Evolutionary conservation across 2,888 invertebrate species (phyloP), one percentile per base, ranked within the genome.

Genomic region (Pachydiplax longipennis): DNA sequence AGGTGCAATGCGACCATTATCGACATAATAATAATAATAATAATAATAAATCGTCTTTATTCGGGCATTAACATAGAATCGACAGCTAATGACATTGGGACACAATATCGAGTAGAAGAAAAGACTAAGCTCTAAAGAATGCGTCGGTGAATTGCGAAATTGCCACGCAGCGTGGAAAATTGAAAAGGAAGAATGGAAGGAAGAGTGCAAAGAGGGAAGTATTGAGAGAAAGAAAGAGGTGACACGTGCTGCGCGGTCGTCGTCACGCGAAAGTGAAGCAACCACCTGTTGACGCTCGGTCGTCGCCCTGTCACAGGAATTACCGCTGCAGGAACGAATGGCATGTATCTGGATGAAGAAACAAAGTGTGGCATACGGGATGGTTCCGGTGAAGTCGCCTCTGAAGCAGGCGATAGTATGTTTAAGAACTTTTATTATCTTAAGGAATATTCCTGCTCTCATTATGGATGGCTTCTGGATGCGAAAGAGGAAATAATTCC

Each of bases 261-360:
- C 87, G 61, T 61, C 61, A 37, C 61, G n/a, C 22, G 58, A 83
- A 83, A 58, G 58, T 83, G 83, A 87, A 58, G 87, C 87, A 87
- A 87, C 87, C 87, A 87, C 87, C 87, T 87, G 87, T 87, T 61
- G 61, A 87, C 35, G 18, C 31, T 58, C 58, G 87, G 87, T 87
- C 87, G 87, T 87, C 87, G 87, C 61, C 87, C 87, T n/a, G 61
- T 37, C 58, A 13, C 83, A 65, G 65, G 25, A 65, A 65, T 65
- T 25, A 13, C 35, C 22, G 58, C 25, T 58, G 83, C 35, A 83
- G 58, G 83, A 83, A 31, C 35, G 35, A 18, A 35, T 6, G n/a
- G 18, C 12, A 73, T 58, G 25, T 48, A 31, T 61, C n/a, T 37
- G 58, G 61, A 18, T 8, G 18, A 40, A 80, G 80, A 35, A 37